A percentile compares a stretch with the other conserved stretches of the same genome.
These are phyloP conservation scores for Eupeodes latifasciatus DNA, from an alignment of 2,888 invertebrate genomes.

Conservation along the genomic window DNA sequence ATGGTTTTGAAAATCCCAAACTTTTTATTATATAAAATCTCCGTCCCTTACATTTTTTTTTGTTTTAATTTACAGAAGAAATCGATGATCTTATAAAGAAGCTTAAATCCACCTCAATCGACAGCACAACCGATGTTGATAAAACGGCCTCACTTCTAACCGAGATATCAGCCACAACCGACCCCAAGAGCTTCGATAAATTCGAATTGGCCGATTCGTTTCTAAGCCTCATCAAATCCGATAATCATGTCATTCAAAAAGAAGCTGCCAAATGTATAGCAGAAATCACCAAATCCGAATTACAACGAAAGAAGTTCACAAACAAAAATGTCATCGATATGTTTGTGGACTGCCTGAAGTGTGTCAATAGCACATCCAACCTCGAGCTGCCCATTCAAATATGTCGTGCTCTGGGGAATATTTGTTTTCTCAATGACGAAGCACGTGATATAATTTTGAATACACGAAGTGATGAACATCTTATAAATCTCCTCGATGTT, in stretches of 20 bases:
- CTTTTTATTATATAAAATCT: no score
- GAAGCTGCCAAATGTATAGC: constrained; percentile 90
- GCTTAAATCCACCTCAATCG: constrained; percentile 81
- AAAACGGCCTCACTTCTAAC: constrained; percentile 80
- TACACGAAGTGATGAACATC: constrained; percentile 85
- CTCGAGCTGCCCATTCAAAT: constrained; percentile 89
- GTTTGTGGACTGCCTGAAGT: constrained; percentile 86
- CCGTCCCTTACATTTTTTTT: background rate
- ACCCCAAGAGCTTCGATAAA: constrained; percentile 83
- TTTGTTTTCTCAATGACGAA: constrained; percentile 94
- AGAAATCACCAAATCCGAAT: constrained; percentile 91
- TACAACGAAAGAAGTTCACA: constrained; percentile 89
- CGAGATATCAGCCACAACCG: constrained; percentile 83
- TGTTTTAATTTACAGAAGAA: constrained; percentile 79
- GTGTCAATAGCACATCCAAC: constrained; percentile 78
- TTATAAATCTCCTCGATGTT: constrained; percentile 84
- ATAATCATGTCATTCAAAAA: constrained; percentile 85
- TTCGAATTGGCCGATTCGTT: constrained; percentile 82
- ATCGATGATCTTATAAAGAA: constrained; percentile 83
- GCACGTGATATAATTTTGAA: constrained; percentile 86
- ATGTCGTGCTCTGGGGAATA: constrained; percentile 93
- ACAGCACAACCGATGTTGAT: constrained; percentile 75
- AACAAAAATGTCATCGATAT: constrained; percentile 86
- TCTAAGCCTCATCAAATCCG: constrained; percentile 81
- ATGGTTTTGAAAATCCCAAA: background rate